Base-by-base conservation (phyloP, 2,797 vertebrate species). In the Rhinoraja longicauda region DNA sequence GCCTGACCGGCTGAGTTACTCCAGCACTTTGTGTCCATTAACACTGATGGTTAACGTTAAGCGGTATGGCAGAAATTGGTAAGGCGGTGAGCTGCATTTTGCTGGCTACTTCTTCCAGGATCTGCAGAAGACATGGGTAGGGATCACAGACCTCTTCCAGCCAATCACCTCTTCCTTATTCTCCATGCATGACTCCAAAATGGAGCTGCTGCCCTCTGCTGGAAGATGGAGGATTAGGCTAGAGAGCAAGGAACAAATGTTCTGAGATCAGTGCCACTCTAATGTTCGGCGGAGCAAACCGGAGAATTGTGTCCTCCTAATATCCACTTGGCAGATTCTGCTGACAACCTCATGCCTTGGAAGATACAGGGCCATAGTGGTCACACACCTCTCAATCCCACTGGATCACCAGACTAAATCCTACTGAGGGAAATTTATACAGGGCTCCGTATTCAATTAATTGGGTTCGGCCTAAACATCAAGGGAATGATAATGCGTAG, bases 181-280 rank as follows among this genome's bases (percentile, higher is more conserved):
- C 45, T 26, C 7, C 45, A 45, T 24, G 9, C 1, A 26, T 26
- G 57, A 62, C 7, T n/a, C 82, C 29, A 17, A 90, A 90, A 72
- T 90, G 88, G 21, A 90, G 67, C 88, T 90, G 64, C 88, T 70
- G 62, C 88, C 88, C 88, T 72, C 88, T 39, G 21, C 62, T 72
- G 64, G 64, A 45, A 8, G 21, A 62, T 86, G 57, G 5, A 59
- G 57, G 82, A 62, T n/a, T 17, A n/a, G 9, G 57, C n/a, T 26
- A 13, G 82, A 86, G 82, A 6, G 26, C 15, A 86, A 59, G 7
- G 29, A n/a, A 29, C 12, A 17, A 10, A 17, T 32, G 29, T 86
- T 17, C 29, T 17, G 26, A 6, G 26, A 15, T 86, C 26, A 86
- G 13, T 4, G 12, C 21, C 0, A 39, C 39, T 45, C 2, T 7